Evolutionary conservation across 2,888 invertebrate species (phyloP).

Genomic region (Rhagium mordax): DNA sequence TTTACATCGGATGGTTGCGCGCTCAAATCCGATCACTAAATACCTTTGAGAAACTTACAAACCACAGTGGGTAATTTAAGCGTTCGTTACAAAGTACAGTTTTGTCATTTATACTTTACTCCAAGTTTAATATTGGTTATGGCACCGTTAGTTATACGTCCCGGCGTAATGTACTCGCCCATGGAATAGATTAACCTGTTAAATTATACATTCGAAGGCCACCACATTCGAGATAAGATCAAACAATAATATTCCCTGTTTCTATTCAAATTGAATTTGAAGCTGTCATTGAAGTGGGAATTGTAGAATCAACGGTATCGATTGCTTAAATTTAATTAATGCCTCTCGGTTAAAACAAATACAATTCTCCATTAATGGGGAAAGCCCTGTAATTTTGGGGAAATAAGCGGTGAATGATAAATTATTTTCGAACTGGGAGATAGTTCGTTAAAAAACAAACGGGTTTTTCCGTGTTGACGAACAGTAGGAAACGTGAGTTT

Average conservation of each 20-base stretch:
- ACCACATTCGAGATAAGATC: slow-evolving; percentile 15
- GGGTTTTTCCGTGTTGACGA: slow-evolving; percentile 15
- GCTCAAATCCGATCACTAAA: too few species aligned
- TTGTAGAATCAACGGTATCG: slow-evolving; percentile 22
- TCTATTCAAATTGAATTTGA: slow-evolving; percentile 23
- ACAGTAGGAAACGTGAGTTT: slow-evolving; percentile 24
- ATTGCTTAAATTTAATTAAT: slow-evolving; percentile 34
- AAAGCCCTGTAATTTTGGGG: slow-evolving; percentile 11
- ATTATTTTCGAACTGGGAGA: slow-evolving; percentile 27
- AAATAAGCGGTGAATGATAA: slow-evolving; percentile 27
- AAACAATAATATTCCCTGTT: slow-evolving; percentile 31
- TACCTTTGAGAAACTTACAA: neutral
- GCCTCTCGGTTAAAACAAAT: slow-evolving; percentile 28
- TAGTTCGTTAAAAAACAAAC: slow-evolving; percentile 20
- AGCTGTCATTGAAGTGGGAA: slow-evolving; percentile 28
- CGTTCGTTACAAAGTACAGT: neutral
- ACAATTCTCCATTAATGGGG: slow-evolving; percentile 16
- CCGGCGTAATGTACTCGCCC: slow-evolving; percentile 2
- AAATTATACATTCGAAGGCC: slow-evolving; percentile 15
- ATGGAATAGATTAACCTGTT: slow-evolving; percentile 3
- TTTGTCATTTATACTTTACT: slow-evolving; percentile 1
- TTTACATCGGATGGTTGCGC: too few species aligned
- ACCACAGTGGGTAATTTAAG: neutral
- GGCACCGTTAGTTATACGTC: slow-evolving; percentile 7
- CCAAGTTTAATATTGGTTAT: slow-evolving; percentile 14